Evolutionary conservation across 2,797 vertebrate species (phyloP), one percentile per base, ranked within the genome.

Genomic region (Luscinia megarhynchos): DNA sequence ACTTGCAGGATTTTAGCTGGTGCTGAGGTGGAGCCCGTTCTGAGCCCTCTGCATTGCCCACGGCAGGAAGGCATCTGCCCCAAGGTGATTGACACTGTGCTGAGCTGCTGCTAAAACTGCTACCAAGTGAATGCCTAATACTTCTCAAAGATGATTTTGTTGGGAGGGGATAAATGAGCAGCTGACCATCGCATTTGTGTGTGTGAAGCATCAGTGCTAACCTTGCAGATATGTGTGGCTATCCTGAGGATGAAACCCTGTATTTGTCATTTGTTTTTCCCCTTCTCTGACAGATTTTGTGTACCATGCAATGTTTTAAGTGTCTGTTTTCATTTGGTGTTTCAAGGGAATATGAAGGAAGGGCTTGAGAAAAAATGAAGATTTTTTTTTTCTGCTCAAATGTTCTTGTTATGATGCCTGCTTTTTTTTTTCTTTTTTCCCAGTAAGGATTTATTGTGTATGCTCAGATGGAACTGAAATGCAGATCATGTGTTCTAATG

Each of bases 21-120:
- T 0, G 3, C 23, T 34, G 70, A 50, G 32, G 3, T 66, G 66
- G 62, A 93, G 40, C 24, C 54, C 17, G 0, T 7, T 2, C 43
- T 0, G 15, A 77, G 72, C 64, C 32, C 53, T 45, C 18, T 0
- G 11, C 2, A 0, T 26, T 66, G 40, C 64, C 66, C 3, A 0
- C 3, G 22, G 8, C 81, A 22, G 69, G 72, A 53, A 26, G 46
- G 58, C 51, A 22, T 57, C 74, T 34, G 3, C 29, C 54, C 21
- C 1, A 0, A 30, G 50, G 54, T 61, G 89, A 54, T 62, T 74
- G 61, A 30, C 0, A 1, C 73, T 12, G 46, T 10, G 18, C 89
- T 83, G 83, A 80, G 75, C 91, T 88, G 79, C 91, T 89, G 84
- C 85, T 91, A 34, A 90, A 95, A 51, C 68, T 9, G 3, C 77